Conservation (phyloP, 2,888 invertebrate genomes). For the Mongoloraphidia duomilia region DNA sequence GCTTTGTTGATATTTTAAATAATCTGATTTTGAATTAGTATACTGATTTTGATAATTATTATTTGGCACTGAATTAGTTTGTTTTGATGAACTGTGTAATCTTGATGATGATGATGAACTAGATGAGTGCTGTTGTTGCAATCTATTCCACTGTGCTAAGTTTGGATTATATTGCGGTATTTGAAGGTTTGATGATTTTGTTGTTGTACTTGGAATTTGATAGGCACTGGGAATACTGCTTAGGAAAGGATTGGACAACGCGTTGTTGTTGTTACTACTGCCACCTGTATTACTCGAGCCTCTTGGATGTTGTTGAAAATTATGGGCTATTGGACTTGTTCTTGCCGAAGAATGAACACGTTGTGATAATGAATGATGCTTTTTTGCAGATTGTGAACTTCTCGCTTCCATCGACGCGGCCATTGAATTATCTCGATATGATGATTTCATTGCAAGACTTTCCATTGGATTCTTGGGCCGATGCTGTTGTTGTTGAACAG, state of each 20-base stretch:
- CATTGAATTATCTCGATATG: constrained; percentile 6
- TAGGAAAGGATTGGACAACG: constrained; percentile 6
- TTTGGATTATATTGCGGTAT: constrained; percentile 22
- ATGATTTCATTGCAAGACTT: constrained; percentile 9
- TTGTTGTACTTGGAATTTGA: constrained; percentile 4
- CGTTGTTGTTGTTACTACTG: neutral
- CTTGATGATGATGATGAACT: no score
- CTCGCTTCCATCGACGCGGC: constrained; percentile 12
- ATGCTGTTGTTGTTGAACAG: constrained; percentile 20
- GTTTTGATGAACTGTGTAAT: constrained; percentile 6
- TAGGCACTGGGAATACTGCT: constrained; percentile 6
- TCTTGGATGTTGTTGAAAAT: constrained; percentile 18
- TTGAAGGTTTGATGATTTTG: constrained; percentile 17
- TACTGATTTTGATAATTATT: neutral
- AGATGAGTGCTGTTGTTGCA: no score
- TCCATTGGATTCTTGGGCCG: constrained; percentile 10
- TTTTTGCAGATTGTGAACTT: constrained; percentile 21
- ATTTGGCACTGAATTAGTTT: constrained; percentile 3
- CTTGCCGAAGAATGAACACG: constrained; percentile 34
- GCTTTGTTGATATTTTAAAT: constrained; percentile 5
- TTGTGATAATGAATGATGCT: constrained; percentile 9
- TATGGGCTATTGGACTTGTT: constrained; percentile 35
- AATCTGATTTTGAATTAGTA: constrained; percentile 3
- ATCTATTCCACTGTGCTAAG: constrained; percentile 5
- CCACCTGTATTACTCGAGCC: constrained; percentile 1